A percentile compares a stretch with the other conserved stretches of the same genome.
These are phyloP conservation scores for Aplysia californica DNA, from an alignment of 1,140 invertebrate species.

Conservation along the genomic window DNA sequence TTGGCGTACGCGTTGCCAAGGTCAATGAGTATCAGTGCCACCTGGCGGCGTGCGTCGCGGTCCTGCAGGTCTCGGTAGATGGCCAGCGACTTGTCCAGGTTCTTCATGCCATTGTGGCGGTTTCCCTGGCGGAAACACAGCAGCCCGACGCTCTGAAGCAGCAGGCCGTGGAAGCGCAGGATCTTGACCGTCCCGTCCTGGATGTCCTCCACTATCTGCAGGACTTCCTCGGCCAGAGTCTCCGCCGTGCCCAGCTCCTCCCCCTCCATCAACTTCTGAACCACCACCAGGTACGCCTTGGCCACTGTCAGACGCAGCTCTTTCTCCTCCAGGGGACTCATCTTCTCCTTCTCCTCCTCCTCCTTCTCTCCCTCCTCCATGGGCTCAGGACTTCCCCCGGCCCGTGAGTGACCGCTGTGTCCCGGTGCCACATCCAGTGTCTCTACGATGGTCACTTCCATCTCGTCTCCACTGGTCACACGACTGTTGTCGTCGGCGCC, in stretches of 20 bases:
- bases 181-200: constrained; percentile 57
- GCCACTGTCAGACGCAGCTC: constrained; percentile 56
- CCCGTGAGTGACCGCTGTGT: too few relatives aligned
- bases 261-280: constrained; percentile 49
- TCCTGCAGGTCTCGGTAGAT: constrained; percentile 59
- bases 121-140: constrained; percentile 57
- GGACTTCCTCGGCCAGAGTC: constrained; percentile 54
- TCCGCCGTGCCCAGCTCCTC: constrained; percentile 54
- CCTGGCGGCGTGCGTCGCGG: constrained; percentile 53
- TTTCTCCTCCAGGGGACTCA: constrained; percentile 56
- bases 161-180: constrained; percentile 54
- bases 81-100: constrained; percentile 54
- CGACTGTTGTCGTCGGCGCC: not conserved
- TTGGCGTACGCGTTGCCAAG: constrained; percentile 62
- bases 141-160: constrained; percentile 59
- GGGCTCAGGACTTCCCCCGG: not conserved
- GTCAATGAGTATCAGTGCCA: constrained; percentile 57
- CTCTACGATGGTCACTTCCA: not conserved
- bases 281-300: constrained; percentile 51
- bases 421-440: not conserved
- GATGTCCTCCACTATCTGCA: constrained; percentile 58
- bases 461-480: too few relatives aligned
- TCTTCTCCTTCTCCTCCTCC: constrained; percentile 47
- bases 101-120: constrained; percentile 50
- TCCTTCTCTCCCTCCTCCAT: constrained; percentile 12